phyloP scores from a whole-genome alignment of 2,888 invertebrate genomes.

The Nebria brevicollis region DNA sequence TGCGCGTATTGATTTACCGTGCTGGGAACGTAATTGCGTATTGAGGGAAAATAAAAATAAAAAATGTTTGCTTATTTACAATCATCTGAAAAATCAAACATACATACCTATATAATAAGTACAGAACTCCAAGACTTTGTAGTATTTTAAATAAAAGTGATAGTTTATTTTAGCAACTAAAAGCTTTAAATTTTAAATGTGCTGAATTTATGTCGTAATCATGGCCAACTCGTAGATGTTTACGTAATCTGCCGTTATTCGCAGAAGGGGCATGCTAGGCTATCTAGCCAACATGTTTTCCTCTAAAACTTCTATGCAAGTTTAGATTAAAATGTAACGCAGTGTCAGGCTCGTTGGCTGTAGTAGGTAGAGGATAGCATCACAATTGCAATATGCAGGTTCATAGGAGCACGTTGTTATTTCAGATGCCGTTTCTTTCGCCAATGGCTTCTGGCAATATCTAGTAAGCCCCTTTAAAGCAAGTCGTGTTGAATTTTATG shows the following conservation, averaged over 20 bases:
- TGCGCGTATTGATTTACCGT: background rate
- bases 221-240: background rate
- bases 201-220: background rate
- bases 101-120: no score
- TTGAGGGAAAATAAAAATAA: background rate
- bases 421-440: background rate
- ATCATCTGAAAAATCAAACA: no score
- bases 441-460: slow-evolving; percentile 6
- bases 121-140: no score
- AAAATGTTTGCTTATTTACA: no score
- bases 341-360: no score
- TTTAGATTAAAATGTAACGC: background rate
- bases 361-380: background rate
- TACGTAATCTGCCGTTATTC: background rate
- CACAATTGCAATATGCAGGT: background rate
- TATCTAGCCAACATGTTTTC: background rate
- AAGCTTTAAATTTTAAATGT: background rate
- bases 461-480: slow-evolving; percentile 33
- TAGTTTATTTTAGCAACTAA: no score
- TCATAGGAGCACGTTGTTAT: background rate
- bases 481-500: slow-evolving; percentile 38
- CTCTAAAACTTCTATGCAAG: background rate
- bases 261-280: background rate
- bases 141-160: no score
- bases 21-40: background rate